Evolutionary conservation across 2,113 vertebrate genomes (phyloP).

Genomic region (Dicrurus megarhynchus): DNA sequence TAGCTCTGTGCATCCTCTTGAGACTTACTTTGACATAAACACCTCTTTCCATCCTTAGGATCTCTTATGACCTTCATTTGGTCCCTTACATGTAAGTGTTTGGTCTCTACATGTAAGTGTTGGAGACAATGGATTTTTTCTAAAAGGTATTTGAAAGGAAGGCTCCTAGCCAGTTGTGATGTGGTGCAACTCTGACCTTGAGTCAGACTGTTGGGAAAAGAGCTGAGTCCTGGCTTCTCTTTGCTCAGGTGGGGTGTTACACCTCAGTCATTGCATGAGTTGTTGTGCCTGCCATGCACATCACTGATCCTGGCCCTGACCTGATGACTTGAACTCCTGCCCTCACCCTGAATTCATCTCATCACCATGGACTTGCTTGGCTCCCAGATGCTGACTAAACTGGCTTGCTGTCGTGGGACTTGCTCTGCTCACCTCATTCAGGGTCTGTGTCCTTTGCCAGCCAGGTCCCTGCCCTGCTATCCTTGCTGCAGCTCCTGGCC

Average conservation of each 20-base stretch:
- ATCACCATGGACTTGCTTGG: neutral
- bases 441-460: rapidly evolving
- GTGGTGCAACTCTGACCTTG: neutral
- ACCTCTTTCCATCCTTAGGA: neutral
- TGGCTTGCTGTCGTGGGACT: neutral
- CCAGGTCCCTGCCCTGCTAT: neutral
- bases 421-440: neutral
- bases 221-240: neutral
- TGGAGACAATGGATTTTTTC: neutral
- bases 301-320: neutral
- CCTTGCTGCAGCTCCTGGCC: neutral
- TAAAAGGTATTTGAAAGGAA: neutral
- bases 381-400: neutral
- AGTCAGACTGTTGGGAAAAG: neutral
- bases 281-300: neutral
- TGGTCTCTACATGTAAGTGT: neutral
- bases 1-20: neutral
- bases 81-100: neutral
- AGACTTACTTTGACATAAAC: neutral
- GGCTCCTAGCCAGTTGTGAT: neutral
- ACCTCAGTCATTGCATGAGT: neutral
- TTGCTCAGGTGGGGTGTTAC: rapidly evolving
- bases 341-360: neutral
- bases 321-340: neutral
- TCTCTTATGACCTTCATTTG: neutral